These are phyloP conservation scores for Phenganax marumi DNA, from an alignment of 92 coral and sea anemone genomes.

Conservation along the genomic window DNA sequence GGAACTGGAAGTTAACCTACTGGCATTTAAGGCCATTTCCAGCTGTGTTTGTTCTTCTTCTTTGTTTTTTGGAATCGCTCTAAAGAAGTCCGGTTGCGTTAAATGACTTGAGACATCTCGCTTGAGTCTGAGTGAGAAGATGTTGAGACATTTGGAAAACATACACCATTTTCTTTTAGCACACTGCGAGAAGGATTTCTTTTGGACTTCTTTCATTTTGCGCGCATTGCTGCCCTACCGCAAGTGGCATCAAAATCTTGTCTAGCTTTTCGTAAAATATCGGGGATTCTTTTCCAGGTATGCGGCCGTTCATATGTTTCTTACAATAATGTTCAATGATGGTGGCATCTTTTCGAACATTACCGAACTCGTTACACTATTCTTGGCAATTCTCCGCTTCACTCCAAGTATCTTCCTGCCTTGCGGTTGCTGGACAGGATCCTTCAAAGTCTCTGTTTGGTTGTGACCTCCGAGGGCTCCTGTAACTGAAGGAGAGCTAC, in stretches of 20 bases:
- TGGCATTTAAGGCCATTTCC: constrained; percentile 7
- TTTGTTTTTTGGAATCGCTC: constrained; percentile 14
- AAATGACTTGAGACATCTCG: constrained; percentile 13
- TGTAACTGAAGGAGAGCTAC: constrained; percentile 36
- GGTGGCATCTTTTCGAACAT: constrained; percentile 48
- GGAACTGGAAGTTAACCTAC: neutral
- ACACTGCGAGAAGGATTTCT: neutral
- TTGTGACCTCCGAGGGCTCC: neutral
- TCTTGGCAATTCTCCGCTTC: constrained; percentile 39
- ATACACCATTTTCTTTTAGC: neutral
- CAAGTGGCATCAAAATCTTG: constrained; percentile 19
- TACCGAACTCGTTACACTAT: constrained; percentile 20
- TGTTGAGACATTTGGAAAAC: neutral
- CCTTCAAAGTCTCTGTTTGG: constrained; percentile 6
- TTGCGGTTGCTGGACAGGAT: constrained; percentile 52
- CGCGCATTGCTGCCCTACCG: neutral
- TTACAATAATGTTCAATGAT: constrained; percentile 58
- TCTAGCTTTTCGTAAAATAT: constrained; percentile 35
- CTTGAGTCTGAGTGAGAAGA: neutral
- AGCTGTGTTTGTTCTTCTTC: constrained; percentile 4
- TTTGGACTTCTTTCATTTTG: neutral
- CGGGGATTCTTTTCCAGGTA: constrained; percentile 44
- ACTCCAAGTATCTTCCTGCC: constrained; percentile 54
- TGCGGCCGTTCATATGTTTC: constrained; percentile 47
- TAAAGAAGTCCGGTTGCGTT: constrained; percentile 9